phyloP scores from a whole-genome alignment of 2,888 invertebrate species.

The Chaitophorus viminalis region DNA sequence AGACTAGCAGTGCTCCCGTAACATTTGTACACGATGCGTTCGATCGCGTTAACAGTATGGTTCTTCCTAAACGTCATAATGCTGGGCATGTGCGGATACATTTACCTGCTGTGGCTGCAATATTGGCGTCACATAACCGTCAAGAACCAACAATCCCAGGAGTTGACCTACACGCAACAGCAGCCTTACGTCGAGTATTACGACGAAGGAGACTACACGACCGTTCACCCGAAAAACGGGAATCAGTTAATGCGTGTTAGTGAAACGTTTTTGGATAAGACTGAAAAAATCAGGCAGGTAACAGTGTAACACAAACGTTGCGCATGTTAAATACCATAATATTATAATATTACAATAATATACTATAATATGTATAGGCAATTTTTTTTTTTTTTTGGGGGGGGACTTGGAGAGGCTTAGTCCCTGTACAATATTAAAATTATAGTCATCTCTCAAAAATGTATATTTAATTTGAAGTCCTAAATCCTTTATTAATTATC shows the following conservation, averaged over 20 bases:
- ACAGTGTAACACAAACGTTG: background rate
- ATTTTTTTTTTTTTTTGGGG: too few relatives aligned
- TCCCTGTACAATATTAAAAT: too few relatives aligned
- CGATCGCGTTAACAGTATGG: slow-evolving; percentile 77
- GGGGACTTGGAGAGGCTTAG: too few relatives aligned
- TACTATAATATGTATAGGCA: too few relatives aligned
- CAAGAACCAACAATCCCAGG: slow-evolving; percentile 44
- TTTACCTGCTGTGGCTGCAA: slow-evolving; percentile 78
- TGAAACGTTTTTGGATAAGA: slow-evolving; percentile 22
- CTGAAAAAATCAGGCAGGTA: slow-evolving; percentile 49
- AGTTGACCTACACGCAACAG: slow-evolving; percentile 19
- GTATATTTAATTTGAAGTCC: too few relatives aligned
- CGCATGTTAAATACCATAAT: too few relatives aligned
- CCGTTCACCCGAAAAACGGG: slow-evolving; percentile 1
- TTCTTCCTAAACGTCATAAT: slow-evolving; percentile 77
- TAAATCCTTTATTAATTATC: too few relatives aligned
- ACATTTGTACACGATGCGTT: slow-evolving; percentile 69
- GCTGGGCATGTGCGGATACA: slow-evolving; percentile 78
- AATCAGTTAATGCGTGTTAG: slow-evolving; percentile 34
- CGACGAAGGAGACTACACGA: slow-evolving; percentile 52
- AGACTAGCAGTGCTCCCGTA: background rate
- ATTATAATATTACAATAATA: too few relatives aligned
- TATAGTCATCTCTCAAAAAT: too few relatives aligned
- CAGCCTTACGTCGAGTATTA: slow-evolving; percentile 61
- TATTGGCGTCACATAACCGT: slow-evolving; percentile 71